Base-by-base conservation (phyloP, 2,797 vertebrate species). In the Esox lucius region DNA sequence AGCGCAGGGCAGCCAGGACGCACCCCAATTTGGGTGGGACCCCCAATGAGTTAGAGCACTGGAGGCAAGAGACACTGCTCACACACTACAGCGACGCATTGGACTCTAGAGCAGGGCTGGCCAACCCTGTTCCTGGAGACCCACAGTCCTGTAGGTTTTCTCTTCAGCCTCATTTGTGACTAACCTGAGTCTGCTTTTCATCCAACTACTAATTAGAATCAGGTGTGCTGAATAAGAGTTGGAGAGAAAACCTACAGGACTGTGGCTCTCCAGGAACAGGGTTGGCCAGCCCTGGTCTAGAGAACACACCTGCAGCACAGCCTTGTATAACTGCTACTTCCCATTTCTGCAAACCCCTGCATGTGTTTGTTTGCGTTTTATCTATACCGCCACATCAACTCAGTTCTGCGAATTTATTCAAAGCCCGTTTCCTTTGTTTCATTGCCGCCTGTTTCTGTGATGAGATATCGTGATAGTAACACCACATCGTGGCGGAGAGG, bases 331-430 rank as follows among this genome's bases (percentile, higher is more conserved):
- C 48, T 15, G 13, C 12, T 1, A 51, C 15, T 72, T 48, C 17
- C 35, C 48, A 39, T 82, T 71, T 53, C 83, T 51, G 28, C 4
- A 28, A 28, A 76, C 78, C 53, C 49, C 51, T 61, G 16, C 67
- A 35, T 62, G 77, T 84, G 81, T 26, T 64, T 70, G 68, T 73
- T 42, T 64, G 67, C 51, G 33, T 61, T 33, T 72, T 46, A 69
- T 61, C 76, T 65, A 68, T 64, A 79, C 73, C 33, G n/a, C 33
- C 71, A 72, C 64, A 81, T 78, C 77, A 79, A 80, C 74, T 78
- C 39, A 42, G 62, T 75, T 26, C 82, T 84, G 84, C 83, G 82
- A 85, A 83, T 17, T 26, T 64, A 75, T 81, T 81, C 87, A 87
- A 82, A 83, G 75, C 79, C 5, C 73, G 81, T 87, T 87, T 85